phyloP scores from a whole-genome alignment of 2,113 vertebrate species.

The Paedocypris sp. region DNA sequence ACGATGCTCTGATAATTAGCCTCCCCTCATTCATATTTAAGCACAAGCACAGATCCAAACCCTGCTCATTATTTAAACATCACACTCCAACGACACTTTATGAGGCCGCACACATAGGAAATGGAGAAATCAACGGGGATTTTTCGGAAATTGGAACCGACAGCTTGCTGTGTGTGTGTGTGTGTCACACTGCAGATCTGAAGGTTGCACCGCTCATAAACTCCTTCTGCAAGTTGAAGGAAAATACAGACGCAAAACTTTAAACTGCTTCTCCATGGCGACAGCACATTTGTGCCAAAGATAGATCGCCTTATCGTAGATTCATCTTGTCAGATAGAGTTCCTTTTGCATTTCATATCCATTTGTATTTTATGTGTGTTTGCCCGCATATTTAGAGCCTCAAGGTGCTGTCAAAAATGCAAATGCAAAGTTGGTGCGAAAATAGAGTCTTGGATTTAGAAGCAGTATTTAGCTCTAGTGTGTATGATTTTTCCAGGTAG shows the following conservation, averaged over 20 bases:
- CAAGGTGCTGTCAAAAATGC: constrained; percentile 6
- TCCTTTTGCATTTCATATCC: background rate
- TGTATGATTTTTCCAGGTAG: too few species aligned
- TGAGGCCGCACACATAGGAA: constrained; percentile 27
- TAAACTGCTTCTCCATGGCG: background rate
- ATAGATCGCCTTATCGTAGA: background rate
- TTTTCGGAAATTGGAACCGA: background rate
- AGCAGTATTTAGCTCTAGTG: background rate
- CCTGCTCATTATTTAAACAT: constrained; percentile 32
- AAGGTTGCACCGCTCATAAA: background rate
- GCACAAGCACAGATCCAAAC: constrained; percentile 20
- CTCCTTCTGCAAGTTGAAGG: background rate
- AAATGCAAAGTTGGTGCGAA: constrained; percentile 1
- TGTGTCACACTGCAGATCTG: background rate
- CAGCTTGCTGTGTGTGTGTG: background rate
- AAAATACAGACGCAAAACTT: background rate
- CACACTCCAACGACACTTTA: constrained; percentile 16
- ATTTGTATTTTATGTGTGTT: background rate
- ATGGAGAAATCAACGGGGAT: constrained; percentile 21
- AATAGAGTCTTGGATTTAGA: background rate
- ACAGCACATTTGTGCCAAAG: background rate
- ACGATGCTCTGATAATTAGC: constrained; percentile 26
- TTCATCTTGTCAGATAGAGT: background rate
- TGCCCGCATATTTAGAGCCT: constrained; percentile 11
- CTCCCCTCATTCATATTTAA: constrained; percentile 34